These are phyloP conservation scores for Lamellibrachia satsuma DNA, from an alignment of 2,888 invertebrate genomes.

Conservation along the genomic window DNA sequence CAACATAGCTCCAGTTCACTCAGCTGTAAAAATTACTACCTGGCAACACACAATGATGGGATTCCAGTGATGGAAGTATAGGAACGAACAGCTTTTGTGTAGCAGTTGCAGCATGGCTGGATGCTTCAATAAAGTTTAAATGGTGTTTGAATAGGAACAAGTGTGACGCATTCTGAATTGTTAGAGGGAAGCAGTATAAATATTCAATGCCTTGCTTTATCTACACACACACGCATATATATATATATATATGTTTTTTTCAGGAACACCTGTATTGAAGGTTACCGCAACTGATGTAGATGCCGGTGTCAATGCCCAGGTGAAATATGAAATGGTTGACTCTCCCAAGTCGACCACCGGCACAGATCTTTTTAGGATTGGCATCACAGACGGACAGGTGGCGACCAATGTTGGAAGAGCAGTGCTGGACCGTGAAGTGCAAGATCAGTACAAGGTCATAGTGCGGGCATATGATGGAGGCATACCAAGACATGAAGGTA, in stretches of 20 bases:
- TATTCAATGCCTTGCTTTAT: too few relatives aligned
- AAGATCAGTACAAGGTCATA: slow-evolving; percentile 31
- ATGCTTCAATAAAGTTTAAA: too few relatives aligned
- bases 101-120: too few relatives aligned
- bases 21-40: too few relatives aligned
- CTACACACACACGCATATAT: background rate
- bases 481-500: slow-evolving; percentile 22
- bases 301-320: slow-evolving; percentile 32
- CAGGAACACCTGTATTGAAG: slow-evolving; percentile 32
- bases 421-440: slow-evolving; percentile 31
- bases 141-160: too few relatives aligned
- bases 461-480: slow-evolving; percentile 38
- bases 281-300: slow-evolving; percentile 39
- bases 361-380: slow-evolving; percentile 25
- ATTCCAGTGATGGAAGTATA: too few relatives aligned
- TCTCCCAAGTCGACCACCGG: slow-evolving; percentile 13
- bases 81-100: too few relatives aligned
- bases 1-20: too few relatives aligned
- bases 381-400: slow-evolving; percentile 25
- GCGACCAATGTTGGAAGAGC: background rate
- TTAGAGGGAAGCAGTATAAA: too few relatives aligned
- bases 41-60: too few relatives aligned
- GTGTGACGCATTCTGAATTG: too few relatives aligned
- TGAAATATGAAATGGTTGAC: slow-evolving; percentile 23
- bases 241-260: background rate